Conservation (phyloP, 1,140 invertebrate species). For the Diprion similis region DNA sequence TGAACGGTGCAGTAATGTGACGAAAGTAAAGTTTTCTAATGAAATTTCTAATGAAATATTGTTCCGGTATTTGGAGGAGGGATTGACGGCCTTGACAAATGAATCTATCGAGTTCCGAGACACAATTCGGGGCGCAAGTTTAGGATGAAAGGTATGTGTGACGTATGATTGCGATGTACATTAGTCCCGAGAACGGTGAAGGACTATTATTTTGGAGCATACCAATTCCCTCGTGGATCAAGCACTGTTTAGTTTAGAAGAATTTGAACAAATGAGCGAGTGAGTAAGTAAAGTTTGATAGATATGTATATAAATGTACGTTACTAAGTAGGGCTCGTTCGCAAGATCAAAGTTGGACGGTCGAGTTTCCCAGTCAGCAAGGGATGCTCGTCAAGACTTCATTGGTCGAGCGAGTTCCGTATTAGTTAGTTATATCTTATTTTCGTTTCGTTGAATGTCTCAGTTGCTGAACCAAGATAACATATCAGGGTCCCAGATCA, state of each 20-base stretch:
- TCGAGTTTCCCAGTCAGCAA: slow-evolving; percentile 47
- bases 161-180: neutral
- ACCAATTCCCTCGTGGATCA: neutral
- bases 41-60: no score
- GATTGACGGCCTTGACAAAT: no score
- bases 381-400: slow-evolving; percentile 29
- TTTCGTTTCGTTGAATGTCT: slow-evolving; percentile 44
- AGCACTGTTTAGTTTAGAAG: neutral
- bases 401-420: slow-evolving; percentile 18
- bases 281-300: neutral
- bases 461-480: slow-evolving; percentile 59
- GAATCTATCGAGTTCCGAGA: neutral
- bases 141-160: neutral
- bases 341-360: neutral
- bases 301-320: slow-evolving; percentile 3
- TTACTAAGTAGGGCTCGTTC: neutral
- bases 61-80: no score
- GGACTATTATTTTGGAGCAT: neutral
- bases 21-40: no score
- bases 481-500: slow-evolving; percentile 55
- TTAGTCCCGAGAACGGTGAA: neutral
- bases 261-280: neutral
- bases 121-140: neutral
- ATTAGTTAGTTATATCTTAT: slow-evolving; percentile 35
- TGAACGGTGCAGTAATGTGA: no score